phyloP scores from a whole-genome alignment of 2,113 vertebrate genomes.

The Saccopteryx leptura region DNA sequence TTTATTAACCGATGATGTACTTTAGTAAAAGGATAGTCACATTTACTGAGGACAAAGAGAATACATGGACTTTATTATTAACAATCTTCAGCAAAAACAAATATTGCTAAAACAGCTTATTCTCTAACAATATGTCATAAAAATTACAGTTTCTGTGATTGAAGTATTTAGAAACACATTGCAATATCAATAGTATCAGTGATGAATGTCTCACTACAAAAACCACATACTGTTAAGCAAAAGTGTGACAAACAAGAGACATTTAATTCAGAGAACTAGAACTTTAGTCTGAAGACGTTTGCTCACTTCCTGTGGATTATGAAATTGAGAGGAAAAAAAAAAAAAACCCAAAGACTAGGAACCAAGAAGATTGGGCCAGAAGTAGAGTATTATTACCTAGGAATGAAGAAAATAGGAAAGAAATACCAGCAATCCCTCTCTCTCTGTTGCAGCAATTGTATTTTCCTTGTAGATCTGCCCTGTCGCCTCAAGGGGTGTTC shows the following conservation, averaged over 20 bases:
- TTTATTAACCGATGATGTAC: background rate
- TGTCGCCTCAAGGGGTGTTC: rapidly evolving
- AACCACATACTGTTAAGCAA: background rate
- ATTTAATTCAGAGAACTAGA: background rate
- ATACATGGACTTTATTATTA: background rate
- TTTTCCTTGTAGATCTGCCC: background rate
- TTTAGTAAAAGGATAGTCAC: background rate
- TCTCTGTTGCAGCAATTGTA: background rate
- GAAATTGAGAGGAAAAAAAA: background rate
- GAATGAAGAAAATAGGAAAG: background rate
- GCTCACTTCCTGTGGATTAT: background rate
- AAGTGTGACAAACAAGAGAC: background rate
- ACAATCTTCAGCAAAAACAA: background rate
- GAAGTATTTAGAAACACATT: background rate
- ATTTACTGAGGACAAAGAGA: background rate
- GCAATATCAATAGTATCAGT: background rate
- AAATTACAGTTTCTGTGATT: background rate
- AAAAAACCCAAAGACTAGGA: background rate
- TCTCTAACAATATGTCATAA: background rate
- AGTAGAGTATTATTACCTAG: background rate
- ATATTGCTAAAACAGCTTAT: background rate
- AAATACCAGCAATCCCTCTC: background rate
- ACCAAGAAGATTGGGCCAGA: background rate
- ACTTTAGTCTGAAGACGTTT: background rate
- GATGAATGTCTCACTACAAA: background rate